Percentiles rank a stretch among this genome's conserved stretches.
Evolutionary conservation across 1,140 invertebrate genomes (phyloP).

Genomic region (Scaptodrosophila lebanonensis): DNA sequence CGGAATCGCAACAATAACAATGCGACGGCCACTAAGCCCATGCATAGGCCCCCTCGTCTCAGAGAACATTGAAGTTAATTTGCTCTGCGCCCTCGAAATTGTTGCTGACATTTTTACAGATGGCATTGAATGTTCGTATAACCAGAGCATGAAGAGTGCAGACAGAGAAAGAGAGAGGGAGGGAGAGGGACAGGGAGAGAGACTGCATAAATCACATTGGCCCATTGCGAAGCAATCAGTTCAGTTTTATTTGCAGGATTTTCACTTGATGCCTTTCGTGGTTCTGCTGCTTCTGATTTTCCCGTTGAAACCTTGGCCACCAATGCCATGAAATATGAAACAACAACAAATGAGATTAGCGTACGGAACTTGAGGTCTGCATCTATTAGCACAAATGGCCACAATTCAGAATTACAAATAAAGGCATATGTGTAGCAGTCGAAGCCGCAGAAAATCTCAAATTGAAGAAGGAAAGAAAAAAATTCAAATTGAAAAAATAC

Average conservation of each 20-base stretch:
- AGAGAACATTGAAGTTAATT: slow-evolving; percentile 55
- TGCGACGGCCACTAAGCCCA: neutral
- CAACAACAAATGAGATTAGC: slow-evolving; percentile 17
- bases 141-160: too few species aligned
- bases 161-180: too few species aligned
- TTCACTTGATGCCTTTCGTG: neutral
- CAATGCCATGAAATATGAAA: slow-evolving; percentile 50
- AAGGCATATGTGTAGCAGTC: neutral
- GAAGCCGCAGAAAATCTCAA: slow-evolving; percentile 44
- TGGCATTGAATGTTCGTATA: too few species aligned
- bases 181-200: too few species aligned
- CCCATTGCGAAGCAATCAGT: slow-evolving; percentile 44
- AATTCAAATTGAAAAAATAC: too few species aligned
- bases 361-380: slow-evolving; percentile 25
- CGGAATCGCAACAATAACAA: neutral
- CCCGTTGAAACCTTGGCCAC: slow-evolving; percentile 46
- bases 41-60: slow-evolving; percentile 8
- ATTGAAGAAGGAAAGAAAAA: too few species aligned
- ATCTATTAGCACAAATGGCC: slow-evolving; percentile 64
- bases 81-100: slow-evolving; percentile 54
- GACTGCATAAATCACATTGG: slow-evolving; percentile 62
- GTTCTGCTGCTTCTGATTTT: slow-evolving; percentile 24
- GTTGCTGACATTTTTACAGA: slow-evolving; percentile 67
- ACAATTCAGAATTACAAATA: too few species aligned
- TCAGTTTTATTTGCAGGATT: slow-evolving; percentile 19